phyloP scores from a whole-genome alignment of 1,140 invertebrate genomes.

The Venustaconcha ellipsiformis region DNA sequence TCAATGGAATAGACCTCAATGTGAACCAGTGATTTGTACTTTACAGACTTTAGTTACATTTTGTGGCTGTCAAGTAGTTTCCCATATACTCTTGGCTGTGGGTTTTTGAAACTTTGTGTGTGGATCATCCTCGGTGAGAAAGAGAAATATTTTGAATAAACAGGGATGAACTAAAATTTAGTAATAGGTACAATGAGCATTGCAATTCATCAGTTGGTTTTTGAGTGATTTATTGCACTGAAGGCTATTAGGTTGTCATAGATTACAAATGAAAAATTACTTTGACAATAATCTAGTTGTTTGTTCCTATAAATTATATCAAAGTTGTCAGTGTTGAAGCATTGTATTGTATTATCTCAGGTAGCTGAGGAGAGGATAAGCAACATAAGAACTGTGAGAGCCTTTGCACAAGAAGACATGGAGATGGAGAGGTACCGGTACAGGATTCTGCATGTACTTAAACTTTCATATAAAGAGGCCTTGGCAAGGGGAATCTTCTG shows the following conservation, averaged over 20 bases:
- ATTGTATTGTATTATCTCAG: constrained; percentile 49
- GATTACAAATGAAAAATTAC: background rate
- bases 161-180: background rate
- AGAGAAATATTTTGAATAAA: background rate
- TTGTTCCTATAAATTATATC: background rate
- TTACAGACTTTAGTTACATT: too few species aligned
- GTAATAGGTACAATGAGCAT: background rate
- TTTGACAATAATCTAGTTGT: too few species aligned
- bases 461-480: constrained; percentile 88
- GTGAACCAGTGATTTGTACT: too few species aligned
- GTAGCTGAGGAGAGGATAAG: constrained; percentile 91
- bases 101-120: too few species aligned
- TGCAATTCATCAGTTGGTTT: background rate
- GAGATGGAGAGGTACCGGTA: constrained; percentile 81
- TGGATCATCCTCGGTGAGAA: too few species aligned
- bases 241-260: background rate
- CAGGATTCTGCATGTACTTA: constrained; percentile 81
- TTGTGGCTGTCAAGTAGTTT: too few species aligned
- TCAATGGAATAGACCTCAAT: too few species aligned
- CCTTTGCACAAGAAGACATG: constrained; percentile 86
- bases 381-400: constrained; percentile 94
- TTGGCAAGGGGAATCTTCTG: constrained; percentile 90
- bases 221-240: background rate
- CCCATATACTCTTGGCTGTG: too few species aligned
- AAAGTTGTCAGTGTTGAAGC: background rate